Conservation (phyloP, 92 coral and sea anemone species). For the Umimayanthus kanabou region DNA sequence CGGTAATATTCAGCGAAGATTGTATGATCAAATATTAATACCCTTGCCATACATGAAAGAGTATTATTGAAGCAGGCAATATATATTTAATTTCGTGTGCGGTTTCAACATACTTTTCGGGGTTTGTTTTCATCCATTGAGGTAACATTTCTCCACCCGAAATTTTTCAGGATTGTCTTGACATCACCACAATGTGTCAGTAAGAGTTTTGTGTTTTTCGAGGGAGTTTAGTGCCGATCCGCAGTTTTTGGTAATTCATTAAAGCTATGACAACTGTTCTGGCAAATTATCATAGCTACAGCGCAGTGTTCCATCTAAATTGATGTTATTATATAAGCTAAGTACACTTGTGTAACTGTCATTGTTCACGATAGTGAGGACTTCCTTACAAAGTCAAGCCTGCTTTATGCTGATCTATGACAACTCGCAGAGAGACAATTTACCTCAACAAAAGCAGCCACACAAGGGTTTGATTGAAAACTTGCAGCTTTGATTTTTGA, state of each 20-base stretch:
- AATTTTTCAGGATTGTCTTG: not conserved
- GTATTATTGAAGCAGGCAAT: not conserved
- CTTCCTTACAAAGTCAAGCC: not conserved
- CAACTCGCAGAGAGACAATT: not conserved
- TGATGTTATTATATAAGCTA: not conserved
- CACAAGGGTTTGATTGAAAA: not conserved
- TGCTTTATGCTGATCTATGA: not conserved
- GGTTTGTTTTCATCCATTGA: not conserved
- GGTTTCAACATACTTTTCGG: not conserved
- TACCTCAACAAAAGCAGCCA: not conserved
- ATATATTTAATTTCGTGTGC: not conserved
- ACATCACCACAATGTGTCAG: not conserved
- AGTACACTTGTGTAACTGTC: not conserved
- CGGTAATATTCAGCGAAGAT: not conserved
- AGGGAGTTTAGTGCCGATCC: not conserved
- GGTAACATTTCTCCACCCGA: not conserved
- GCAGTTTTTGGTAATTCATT: not conserved
- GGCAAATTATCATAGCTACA: not conserved
- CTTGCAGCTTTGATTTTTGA: not conserved
- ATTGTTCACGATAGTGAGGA: not conserved
- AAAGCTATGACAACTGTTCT: not conserved
- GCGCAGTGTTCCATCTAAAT: not conserved
- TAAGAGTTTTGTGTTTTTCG: not conserved
- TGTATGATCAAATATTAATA: not conserved
- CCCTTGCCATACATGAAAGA: not conserved